Evolutionary conservation across 1,140 invertebrate genomes (phyloP), one percentile per base, ranked within the genome.

Genomic region (Philopotamus ludificatus): DNA sequence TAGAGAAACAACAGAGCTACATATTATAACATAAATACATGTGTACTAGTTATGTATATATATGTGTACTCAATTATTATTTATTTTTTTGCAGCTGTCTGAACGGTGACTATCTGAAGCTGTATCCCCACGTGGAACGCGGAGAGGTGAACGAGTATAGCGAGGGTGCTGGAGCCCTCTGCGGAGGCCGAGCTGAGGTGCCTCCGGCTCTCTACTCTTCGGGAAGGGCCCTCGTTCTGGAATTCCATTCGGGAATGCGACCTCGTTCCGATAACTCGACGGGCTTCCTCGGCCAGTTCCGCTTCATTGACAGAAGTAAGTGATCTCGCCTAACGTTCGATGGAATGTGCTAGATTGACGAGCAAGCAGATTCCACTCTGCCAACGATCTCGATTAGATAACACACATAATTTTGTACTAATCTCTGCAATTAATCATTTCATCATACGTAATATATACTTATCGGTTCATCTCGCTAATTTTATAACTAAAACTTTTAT

Each of bases 241-340:
- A 94, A 75, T 90, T 94, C 74, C 91, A 94, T 72, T 81, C 79
- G 0, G 77, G 74, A 22, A 84, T 87, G 1, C 83, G 84, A 69
- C 76, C 80, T 42, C 64, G 72, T 21, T 74, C 80, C 8, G 78
- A 75, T 47, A 91, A 90, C 73, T 83, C 86, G 58, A 86, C 85
- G 1, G 91, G 91, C 44, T 94, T 93, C 74, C 81, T 85, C 10
- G 91, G 91, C 34, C 87, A 85, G 42, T 94, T 90, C 79, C 84
- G 83, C 66, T 94, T 93, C 79, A 86, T 92, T 75, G 87, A 92
- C 75, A 88, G 85, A 85, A 82, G 90, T 92, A 77, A 90, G 89
- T 86, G 28, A n/a, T n/a, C n/a, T n/a, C n/a, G n/a, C n/a, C n/a
- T n/a, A n/a, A n/a, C n/a, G n/a, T n/a, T n/a, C n/a, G n/a, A n/a